Conservation (phyloP, 2,797 vertebrate species). For the Rousettus madagascariensis region DNA sequence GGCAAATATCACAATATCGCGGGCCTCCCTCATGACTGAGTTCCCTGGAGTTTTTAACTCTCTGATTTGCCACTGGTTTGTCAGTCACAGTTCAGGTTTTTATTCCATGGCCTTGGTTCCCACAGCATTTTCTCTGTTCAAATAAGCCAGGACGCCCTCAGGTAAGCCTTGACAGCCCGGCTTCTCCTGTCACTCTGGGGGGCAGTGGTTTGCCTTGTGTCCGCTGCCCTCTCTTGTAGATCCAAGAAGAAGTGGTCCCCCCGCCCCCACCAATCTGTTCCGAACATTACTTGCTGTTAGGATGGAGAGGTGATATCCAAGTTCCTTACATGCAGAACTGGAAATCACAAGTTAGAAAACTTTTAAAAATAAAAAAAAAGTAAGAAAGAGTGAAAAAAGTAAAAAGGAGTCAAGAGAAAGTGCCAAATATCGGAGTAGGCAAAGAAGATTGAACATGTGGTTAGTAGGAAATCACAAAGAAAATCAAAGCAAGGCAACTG, state of each 20-base stretch:
- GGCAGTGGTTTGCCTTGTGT: neutral
- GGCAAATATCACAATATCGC: neutral
- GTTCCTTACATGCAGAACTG: neutral
- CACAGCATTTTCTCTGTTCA: neutral
- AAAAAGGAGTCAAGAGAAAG: neutral
- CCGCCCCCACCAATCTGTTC: neutral
- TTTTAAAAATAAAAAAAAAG: neutral
- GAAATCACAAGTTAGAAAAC: neutral
- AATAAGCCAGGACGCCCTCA: neutral
- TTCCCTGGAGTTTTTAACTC: neutral
- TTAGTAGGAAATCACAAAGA: neutral
- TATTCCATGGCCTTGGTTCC: neutral
- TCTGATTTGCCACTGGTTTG: neutral
- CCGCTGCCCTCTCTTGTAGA: neutral
- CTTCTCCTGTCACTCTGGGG: neutral
- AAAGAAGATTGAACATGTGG: neutral
- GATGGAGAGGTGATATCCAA: neutral
- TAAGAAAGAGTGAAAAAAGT: neutral
- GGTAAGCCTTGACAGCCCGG: neutral
- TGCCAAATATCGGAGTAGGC: neutral
- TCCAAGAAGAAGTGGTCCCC: neutral
- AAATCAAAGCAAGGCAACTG: neutral
- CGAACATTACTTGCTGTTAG: neutral
- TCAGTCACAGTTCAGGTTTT: neutral
- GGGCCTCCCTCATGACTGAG: neutral